Conservation (phyloP, 2,797 vertebrate species). For the Diplodus sargus region DNA sequence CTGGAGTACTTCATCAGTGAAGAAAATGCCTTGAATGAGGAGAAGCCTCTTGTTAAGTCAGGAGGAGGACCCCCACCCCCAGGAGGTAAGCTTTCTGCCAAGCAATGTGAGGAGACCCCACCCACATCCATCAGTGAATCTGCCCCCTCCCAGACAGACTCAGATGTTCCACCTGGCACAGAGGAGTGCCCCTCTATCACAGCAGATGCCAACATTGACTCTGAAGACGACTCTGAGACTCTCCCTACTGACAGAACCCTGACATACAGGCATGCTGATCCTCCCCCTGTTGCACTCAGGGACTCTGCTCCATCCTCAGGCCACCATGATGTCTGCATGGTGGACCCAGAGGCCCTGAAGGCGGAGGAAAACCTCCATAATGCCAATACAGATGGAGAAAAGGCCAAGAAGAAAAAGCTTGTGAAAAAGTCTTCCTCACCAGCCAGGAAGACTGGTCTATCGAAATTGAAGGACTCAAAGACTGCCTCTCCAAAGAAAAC, state of each 20-base stretch:
- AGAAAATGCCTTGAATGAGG: constrained; percentile 86
- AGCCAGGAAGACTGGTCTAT: constrained; percentile 89
- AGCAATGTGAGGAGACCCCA: constrained; percentile 96
- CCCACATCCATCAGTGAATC: constrained; percentile 97
- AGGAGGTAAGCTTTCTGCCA: constrained; percentile 88
- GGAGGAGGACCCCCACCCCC: constrained; percentile 90
- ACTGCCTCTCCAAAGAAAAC: constrained; percentile 93
- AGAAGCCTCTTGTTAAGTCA: constrained; percentile 88
- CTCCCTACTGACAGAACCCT: constrained; percentile 96
- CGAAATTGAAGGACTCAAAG: constrained; percentile 92
- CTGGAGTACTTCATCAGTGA: constrained; percentile 95
- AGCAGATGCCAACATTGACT: constrained; percentile 98
- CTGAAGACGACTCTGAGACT: constrained; percentile 98
- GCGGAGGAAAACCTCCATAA: constrained; percentile 91
- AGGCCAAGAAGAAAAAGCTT: constrained; percentile 93
- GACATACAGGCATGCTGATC: constrained; percentile 93
- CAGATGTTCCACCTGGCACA: constrained; percentile 96
- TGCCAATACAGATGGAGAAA: constrained; percentile 92
- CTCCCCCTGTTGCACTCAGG: constrained; percentile 88
- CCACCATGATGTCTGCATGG: constrained; percentile 95
- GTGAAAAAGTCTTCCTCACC: constrained; percentile 93
- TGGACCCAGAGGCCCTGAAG: constrained; percentile 93
- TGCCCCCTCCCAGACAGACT: constrained; percentile 95
- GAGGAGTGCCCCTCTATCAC: constrained; percentile 99
- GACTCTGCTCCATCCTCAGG: constrained; percentile 93